Base-by-base conservation (phyloP, 2,113 vertebrate species). In the Sapayoa aenigma region DNA sequence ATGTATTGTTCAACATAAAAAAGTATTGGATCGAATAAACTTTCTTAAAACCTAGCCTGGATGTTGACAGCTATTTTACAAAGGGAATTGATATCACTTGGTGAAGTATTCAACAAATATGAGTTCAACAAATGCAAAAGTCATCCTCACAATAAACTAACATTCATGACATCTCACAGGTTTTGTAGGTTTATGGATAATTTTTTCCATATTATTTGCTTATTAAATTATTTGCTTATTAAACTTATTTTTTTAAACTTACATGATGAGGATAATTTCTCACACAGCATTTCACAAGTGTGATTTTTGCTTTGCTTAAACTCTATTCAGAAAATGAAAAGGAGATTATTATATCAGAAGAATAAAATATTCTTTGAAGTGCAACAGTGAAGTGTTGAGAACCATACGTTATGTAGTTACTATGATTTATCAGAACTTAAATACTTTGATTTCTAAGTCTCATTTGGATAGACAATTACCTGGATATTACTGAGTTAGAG, bases 211-310 rank as follows among this genome's bases (percentile, higher is more conserved):
- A n/a, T n/a, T n/a, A n/a, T 49, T n/a, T 58, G 12, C 1, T 24
- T 8, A 71, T 42, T 71, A 6, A 82, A 53, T 3, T 75, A 37
- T 58, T 74, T 79, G 5, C 12, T 75, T 71, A 56, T 66, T n/a
- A 66, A 85, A 62, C 0, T 2, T 30, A 14, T n/a, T n/a, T 46
- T n/a, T n/a, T 82, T 55, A 58, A 71, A 63, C 5, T 46, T 66
- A 58, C 5, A 41, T 42, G 5, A 28, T n/a, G 66, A 23, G 33
- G 5, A 13, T 30, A 75, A 63, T 41, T 84, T 28, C 4, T 35
- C 46, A 50, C 37, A 19, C 5, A 62, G 2, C 3, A 66, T 56
- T 84, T 81, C 6, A n/a, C 3, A 15, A 27, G 3, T 1, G 0
- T 46, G 12, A 31, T 92, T 80, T 87, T 33, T 2, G 6, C 83